A percentile compares a stretch with the other conserved stretches of the same genome.
Evolutionary conservation across 2,113 vertebrate genomes (phyloP).

Genomic region (Sphyrna mokarran): DNA sequence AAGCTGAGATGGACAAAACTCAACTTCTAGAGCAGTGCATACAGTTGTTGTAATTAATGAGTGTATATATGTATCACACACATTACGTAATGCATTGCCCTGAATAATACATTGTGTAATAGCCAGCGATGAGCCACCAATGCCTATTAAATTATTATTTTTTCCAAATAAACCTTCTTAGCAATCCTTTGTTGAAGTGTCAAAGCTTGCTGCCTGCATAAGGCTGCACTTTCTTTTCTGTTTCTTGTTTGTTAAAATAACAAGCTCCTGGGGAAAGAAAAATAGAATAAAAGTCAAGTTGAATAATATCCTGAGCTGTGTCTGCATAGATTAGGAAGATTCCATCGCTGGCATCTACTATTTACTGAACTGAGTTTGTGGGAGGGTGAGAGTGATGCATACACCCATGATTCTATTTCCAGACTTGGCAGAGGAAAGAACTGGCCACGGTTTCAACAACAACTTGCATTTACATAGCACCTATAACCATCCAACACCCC

Average conservation of each 20-base stretch:
- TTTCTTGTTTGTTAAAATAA: slow-evolving; percentile 26
- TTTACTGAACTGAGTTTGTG: not conserved
- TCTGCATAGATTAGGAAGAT: not conserved
- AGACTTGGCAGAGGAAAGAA: not conserved
- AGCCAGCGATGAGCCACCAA: slow-evolving; percentile 17
- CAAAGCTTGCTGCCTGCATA: slow-evolving; percentile 20
- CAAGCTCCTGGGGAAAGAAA: not conserved
- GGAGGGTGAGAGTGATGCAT: not conserved
- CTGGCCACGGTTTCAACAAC: not conserved
- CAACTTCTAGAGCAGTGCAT: not conserved
- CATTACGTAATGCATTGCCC: slow-evolving; percentile 23
- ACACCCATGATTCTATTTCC: not conserved
- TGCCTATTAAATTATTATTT: slow-evolving; percentile 22
- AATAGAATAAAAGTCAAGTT: slow-evolving; percentile 29
- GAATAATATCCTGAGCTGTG: not conserved
- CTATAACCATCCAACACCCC: not conserved
- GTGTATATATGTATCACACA: not conserved
- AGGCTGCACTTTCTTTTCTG: not conserved
- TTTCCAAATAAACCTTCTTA: slow-evolving; percentile 25
- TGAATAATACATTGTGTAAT: slow-evolving; percentile 18
- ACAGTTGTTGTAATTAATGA: slow-evolving; percentile 18
- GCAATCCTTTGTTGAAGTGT: slow-evolving; percentile 24
- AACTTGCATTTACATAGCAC: not conserved
- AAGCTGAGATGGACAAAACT: not conserved
- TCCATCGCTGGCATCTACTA: not conserved